phyloP scores from a whole-genome alignment of 2,888 invertebrate genomes.

The Pecten maximus region DNA sequence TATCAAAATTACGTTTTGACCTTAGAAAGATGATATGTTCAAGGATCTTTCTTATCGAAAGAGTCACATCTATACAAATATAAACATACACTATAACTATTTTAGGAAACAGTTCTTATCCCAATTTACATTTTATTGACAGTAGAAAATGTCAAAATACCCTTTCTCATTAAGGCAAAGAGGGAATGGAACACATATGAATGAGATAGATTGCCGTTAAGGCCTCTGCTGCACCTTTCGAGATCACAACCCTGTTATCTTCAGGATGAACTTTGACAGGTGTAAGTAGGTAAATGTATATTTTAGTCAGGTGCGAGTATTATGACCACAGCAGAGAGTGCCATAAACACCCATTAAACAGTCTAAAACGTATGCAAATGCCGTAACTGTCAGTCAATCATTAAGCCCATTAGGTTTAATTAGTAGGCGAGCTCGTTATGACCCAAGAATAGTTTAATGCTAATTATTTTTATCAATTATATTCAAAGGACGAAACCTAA shows the following conservation, averaged over 20 bases:
- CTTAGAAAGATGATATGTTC: too few species aligned
- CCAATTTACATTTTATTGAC: too few species aligned
- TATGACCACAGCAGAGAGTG: background rate
- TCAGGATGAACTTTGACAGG: background rate
- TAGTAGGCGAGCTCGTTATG: background rate
- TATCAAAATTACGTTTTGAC: too few species aligned
- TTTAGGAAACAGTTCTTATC: too few species aligned
- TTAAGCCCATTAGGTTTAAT: background rate
- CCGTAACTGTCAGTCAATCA: background rate
- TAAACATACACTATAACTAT: too few species aligned
- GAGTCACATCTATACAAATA: too few species aligned
- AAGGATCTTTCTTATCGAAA: too few species aligned
- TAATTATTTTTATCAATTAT: constrained; percentile 23
- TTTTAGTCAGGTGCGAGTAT: background rate
- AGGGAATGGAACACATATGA: background rate
- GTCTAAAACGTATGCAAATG: constrained; percentile 2
- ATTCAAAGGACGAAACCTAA: background rate
- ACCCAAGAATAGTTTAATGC: background rate
- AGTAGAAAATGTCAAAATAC: too few species aligned
- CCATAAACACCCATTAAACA: background rate
- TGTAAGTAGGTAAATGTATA: background rate
- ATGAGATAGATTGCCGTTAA: background rate
- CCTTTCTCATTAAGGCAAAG: background rate
- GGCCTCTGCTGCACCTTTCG: background rate
- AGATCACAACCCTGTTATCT: background rate